phyloP scores from a whole-genome alignment of 2,888 invertebrate species.

The Tanaodytes sp. region DNA sequence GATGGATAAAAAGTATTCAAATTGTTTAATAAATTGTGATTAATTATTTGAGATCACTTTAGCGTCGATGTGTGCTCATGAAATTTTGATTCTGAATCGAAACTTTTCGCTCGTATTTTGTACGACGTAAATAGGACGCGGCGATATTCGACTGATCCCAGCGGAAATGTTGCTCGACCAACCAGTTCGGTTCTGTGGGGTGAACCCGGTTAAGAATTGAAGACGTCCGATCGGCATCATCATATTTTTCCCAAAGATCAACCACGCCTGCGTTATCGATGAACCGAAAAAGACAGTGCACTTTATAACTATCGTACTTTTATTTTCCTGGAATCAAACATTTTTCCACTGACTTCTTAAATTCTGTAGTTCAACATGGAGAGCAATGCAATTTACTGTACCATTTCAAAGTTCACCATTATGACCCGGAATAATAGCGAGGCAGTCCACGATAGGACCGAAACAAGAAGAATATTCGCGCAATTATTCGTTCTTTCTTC shows the following conservation, averaged over 20 bases:
- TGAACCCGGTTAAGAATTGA: slow-evolving; percentile 44
- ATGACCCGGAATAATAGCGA: no score
- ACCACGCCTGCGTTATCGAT: slow-evolving; percentile 50
- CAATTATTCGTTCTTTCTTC: no score
- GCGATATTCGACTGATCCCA: slow-evolving; percentile 40
- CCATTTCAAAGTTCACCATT: no score
- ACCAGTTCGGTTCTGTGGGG: slow-evolving; percentile 37
- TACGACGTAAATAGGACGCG: slow-evolving; percentile 12
- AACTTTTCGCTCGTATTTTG: slow-evolving; percentile 1
- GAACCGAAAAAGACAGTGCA: slow-evolving; percentile 31
- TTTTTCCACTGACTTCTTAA: no score
- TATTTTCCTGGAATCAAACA: neutral
- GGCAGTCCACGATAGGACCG: no score
- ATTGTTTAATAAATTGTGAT: no score
- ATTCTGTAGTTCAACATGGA: no score
- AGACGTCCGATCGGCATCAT: slow-evolving; percentile 40
- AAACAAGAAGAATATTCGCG: no score
- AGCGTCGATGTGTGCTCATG: neutral
- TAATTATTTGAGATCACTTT: neutral
- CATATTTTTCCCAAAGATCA: slow-evolving; percentile 57
- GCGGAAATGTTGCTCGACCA: slow-evolving; percentile 50
- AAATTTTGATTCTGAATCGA: neutral
- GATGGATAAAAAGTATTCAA: no score
- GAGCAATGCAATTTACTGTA: no score
- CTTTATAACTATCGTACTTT: slow-evolving; percentile 13